Evolutionary conservation across 2,888 invertebrate genomes (phyloP), one percentile per base, ranked within the genome.

Genomic region (Cheilosia grossa): DNA sequence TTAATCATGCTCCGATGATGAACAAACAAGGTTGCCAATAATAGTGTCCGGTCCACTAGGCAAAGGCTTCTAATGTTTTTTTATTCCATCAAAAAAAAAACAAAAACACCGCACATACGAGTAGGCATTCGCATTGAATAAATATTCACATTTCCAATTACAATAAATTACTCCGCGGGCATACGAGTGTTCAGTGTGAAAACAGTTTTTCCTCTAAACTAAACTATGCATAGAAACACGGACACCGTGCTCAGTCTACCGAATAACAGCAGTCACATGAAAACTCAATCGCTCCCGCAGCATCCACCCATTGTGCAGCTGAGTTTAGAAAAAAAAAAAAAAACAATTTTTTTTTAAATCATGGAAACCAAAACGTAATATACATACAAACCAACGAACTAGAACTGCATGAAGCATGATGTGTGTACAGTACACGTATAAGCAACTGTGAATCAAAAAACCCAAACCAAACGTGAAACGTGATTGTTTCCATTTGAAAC

Each of bases 71-170:
- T 13, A 37, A 13, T 37, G 37, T 37, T 37, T 3, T 13, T 37
- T 37, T 37, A 9, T 10, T 13, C 0, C 13, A 2, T 10, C 2
- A 33, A 10, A 1, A 0, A 24, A 24, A 27, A 5, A 27, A 27
- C 0, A 27, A 27, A 27, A 27, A 27, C 27, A 27, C 27, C 13
- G 4, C 13, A 13, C 37, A 30, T 30, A 9, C 27, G 7, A 33
- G 33, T 15, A 42, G 15, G 42, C 17, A 44, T 17, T 44, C 33
- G 33, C 13, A 13, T 37, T 37, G 13, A 37, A 37, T 37, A 37
- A 37, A 37, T 37, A 37, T 37, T n/a, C 64, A 59, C 30, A 27
- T 53, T 44, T 17, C 17, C 44, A 44, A 44, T 44, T n/a, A 44
- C 44, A 15, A 44, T n/a, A 15, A n/a, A 44, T n/a, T 15, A 37